These are phyloP conservation scores for Rhinolophus sinicus DNA, from an alignment of 2,113 vertebrate genomes.

Conservation along the genomic window DNA sequence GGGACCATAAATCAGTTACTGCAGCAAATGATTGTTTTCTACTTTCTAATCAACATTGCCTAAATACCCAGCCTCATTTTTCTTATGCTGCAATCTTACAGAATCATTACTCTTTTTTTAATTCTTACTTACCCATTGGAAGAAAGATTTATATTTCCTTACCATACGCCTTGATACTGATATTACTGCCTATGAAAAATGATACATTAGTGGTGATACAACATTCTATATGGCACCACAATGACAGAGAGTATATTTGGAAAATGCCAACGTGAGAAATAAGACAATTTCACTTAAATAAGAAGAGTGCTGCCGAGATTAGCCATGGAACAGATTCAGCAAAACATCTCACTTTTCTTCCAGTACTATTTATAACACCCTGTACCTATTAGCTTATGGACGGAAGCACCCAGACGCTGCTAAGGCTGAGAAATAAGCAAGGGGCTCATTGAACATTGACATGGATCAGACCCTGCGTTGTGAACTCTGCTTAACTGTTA, in stretches of 20 bases:
- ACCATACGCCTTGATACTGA: conserved; percentile 44
- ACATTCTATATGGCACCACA: conserved; percentile 7
- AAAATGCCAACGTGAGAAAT: not conserved
- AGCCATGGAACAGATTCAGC: not conserved
- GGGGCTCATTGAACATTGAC: not conserved
- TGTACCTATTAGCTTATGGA: not conserved
- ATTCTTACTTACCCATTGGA: conserved; percentile 51
- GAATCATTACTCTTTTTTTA: conserved; percentile 73
- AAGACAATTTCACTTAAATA: conserved; percentile 64
- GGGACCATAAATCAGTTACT: conserved; percentile 62
- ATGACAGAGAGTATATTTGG: conserved; percentile 21
- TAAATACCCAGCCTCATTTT: conserved; percentile 72
- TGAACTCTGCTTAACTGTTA: not conserved
- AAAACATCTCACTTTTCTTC: not conserved
- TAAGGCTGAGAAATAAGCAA: not conserved
- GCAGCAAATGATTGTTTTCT: conserved; percentile 64
- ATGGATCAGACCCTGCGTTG: not conserved
- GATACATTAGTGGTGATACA: conserved; percentile 53
- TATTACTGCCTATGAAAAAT: conserved; percentile 60
- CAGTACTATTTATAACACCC: not conserved
- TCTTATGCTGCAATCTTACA: conserved; percentile 23
- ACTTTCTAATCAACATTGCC: conserved; percentile 72
- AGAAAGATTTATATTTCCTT: conserved; percentile 73
- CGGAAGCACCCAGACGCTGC: too few species aligned
- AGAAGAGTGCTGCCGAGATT: not conserved